Evolutionary conservation across 2,797 vertebrate species (phyloP), one percentile per base, ranked within the genome.

Genomic region (Linurgus olivaceus): DNA sequence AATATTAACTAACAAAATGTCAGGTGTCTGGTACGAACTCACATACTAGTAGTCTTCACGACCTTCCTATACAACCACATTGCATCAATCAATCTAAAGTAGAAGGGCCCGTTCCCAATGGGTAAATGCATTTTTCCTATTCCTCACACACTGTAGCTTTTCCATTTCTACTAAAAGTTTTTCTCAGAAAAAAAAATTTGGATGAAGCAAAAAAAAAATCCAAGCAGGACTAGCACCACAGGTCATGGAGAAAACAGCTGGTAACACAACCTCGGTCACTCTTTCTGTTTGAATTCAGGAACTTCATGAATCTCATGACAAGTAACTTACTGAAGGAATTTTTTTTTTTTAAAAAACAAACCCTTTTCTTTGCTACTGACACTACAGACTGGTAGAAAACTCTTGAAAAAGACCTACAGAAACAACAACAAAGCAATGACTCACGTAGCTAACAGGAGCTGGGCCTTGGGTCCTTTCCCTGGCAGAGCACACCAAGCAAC

Each of bases 401-500:
- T 31, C 5, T 9, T 48, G 29, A 8, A 38, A 17, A 61, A 80
- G n/a, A 71, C 11, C 23, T 25, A 25, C 0, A 35, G 80, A 44
- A 72, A 11, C 25, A 55, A 26, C 13, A 29, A 10, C 8, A 50
- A 44, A 55, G 18, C 15, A 8, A 35, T 10, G 61, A 98, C 98
- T 73, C 98, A 99, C 99, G 98, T 98, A 62, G 99, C 99, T 14
- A 99, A 84, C 95, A 99, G 98, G 90, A 98, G 98, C 92, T 99
- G 98, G 25, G 98, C 91, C 73, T 98, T 98, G 26, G 98, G 97
- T 68, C 98, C 98, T 44, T 98, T 98, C 16, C 99, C 99, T 3
- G 97, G 93, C 48, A 99, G 97, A 61, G 96, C 91, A 95, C 99
- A 99, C 99, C 99, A 99, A 77, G 98, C 98, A 20, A 99, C 97